Conservation (phyloP, 1,140 invertebrate species). For the Diachasmimorpha longicaudata region DNA sequence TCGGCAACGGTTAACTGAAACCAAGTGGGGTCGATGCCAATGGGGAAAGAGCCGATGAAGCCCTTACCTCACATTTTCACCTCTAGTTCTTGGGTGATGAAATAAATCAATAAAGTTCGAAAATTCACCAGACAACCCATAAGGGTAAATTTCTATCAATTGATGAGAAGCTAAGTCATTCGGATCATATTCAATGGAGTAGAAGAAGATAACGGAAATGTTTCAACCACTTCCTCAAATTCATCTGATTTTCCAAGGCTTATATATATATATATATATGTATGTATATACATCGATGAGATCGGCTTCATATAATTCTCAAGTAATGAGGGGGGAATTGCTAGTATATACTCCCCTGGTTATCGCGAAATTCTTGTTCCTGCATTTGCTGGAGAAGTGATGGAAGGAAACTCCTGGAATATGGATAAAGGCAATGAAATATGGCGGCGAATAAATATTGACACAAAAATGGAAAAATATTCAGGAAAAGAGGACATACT, state of each 20-base stretch:
- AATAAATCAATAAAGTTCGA: slow-evolving; percentile 51
- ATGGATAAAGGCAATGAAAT: slow-evolving; percentile 20
- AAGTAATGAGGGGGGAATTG: neutral
- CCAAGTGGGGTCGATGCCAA: slow-evolving; percentile 23
- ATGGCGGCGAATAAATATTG: slow-evolving; percentile 31
- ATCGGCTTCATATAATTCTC: neutral
- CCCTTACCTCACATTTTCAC: slow-evolving; percentile 51
- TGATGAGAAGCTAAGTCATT: neutral
- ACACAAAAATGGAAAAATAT: neutral
- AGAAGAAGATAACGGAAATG: slow-evolving; percentile 42
- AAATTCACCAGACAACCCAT: neutral
- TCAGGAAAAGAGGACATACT: neutral
- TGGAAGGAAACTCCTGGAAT: neutral
- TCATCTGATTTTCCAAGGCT: neutral
- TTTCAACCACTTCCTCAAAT: slow-evolving; percentile 33
- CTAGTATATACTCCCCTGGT: neutral
- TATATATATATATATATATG: neutral
- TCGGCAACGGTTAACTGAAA: slow-evolving; percentile 24
- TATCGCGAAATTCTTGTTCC: neutral
- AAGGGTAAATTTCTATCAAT: neutral
- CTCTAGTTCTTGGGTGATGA: slow-evolving; percentile 32
- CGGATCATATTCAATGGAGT: slow-evolving; percentile 46
- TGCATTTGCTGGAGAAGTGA: neutral
- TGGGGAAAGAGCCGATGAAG: slow-evolving; percentile 36
- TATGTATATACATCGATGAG: neutral